Conservation (phyloP, 2,797 vertebrate genomes). For the Phataginus tricuspis region DNA sequence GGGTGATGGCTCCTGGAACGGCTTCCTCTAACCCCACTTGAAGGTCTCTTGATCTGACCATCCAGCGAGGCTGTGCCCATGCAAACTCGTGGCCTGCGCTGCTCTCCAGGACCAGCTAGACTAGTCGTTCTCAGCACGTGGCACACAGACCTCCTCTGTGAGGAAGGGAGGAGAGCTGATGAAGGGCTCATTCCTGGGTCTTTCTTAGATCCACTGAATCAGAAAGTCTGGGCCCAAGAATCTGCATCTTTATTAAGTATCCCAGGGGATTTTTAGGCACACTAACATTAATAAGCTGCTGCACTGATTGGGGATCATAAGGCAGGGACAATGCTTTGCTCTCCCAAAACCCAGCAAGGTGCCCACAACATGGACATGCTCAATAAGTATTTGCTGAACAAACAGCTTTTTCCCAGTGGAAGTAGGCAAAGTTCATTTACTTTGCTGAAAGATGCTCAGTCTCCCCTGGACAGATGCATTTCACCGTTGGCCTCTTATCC, state of each 20-base stretch:
- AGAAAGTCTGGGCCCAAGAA: neutral
- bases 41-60: neutral
- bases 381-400: neutral
- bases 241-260: neutral
- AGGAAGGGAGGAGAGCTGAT: neutral
- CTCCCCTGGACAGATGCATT: rapidly evolving
- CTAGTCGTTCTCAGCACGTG: neutral
- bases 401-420: neutral
- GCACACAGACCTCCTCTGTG: no score
- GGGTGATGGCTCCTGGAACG: neutral
- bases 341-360: rapidly evolving
- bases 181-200: neutral
- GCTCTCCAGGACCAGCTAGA: neutral
- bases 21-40: neutral
- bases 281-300: neutral
- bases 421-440: neutral
- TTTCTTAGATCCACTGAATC: neutral
- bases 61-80: neutral
- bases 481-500: neutral
- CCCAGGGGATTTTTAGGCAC: neutral
- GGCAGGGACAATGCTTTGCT: neutral
- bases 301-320: neutral
- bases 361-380: neutral
- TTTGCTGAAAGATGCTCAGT: neutral
- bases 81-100: neutral